Evolutionary conservation across 2,888 invertebrate genomes (phyloP), one percentile per base, ranked within the genome.

Genomic region (Eupithecia subumbrata): DNA sequence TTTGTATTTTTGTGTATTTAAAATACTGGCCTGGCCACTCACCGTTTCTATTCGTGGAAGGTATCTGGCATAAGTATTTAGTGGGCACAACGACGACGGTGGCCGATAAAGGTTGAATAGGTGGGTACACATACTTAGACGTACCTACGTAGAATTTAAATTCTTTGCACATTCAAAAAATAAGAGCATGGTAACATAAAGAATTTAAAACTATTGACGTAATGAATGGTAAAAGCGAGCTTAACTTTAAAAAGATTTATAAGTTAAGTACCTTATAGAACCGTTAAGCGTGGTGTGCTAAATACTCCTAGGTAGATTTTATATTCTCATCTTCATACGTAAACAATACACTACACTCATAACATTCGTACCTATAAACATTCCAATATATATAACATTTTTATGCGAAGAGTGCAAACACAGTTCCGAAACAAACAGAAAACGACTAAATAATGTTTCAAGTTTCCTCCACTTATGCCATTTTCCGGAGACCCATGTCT

Each of bases 361-460:
- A 68, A 68, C 43, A 68, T 68, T 68, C n/a, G 18, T 25, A 22
- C 16, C 18, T 68, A 68, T 68, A 68, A 68, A 71, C 22, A 45
- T 67, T 69, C 48, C 40, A 67, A 40, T 9, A 68, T 9, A 68
- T 22, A 30, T 69, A 52, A 69, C 68, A 69, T 72, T 60, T 71
- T 60, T 52, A 48, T 66, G 60, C 22, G 52, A 66, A 22, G 66
- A 69, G 76, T 69, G 68, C 68, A 70, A 72, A 71, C 71, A 83
- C 82, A 83, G 82, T 83, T 84, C 83, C 82, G 79, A 74, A 81
- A 79, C 83, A 77, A 83, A 78, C 80, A 78, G 83, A 83, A 87
- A 89, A 89, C 84, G 85, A 83, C 83, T 83, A 88, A 89, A 88
- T 88, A 87, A 89, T 87, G 87, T 86, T 85, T 86, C 84, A 88